These are phyloP conservation scores for Clarias gariepinus DNA, from an alignment of 2,113 vertebrate species.

Conservation along the genomic window DNA sequence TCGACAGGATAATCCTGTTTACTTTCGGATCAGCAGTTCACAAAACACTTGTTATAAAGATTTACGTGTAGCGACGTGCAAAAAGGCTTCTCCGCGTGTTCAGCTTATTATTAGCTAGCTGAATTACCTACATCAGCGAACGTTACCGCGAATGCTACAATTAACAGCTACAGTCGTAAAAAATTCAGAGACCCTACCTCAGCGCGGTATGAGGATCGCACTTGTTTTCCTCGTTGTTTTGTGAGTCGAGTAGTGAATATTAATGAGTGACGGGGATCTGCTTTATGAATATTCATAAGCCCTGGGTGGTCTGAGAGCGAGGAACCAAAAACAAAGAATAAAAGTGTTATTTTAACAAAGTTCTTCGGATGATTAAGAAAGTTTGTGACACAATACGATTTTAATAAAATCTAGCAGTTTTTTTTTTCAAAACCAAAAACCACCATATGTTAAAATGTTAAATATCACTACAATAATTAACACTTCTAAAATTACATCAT, in stretches of 20 bases:
- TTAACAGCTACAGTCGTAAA: neutral
- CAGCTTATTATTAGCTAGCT: neutral
- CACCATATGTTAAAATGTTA: no score
- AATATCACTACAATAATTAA: no score
- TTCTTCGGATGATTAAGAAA: no score
- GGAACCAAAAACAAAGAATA: neutral
- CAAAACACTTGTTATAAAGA: neutral
- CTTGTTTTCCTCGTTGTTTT: neutral
- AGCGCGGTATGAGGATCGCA: neutral
- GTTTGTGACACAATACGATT: neutral
- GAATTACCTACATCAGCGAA: neutral
- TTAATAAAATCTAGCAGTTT: no score
- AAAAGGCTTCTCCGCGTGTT: neutral
- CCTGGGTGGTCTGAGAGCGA: neutral
- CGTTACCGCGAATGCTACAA: neutral
- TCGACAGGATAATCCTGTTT: no score
- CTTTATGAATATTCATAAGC: conserved; percentile 12
- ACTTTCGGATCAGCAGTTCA: neutral
- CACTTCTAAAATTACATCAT: no score
- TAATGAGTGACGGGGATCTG: neutral
- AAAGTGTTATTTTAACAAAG: neutral
- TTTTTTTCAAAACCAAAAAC: no score
- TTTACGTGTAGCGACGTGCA: neutral
- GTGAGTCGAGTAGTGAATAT: neutral
- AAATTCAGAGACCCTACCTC: neutral